Base-by-base conservation (phyloP, 2,888 invertebrate genomes). In the Cheilosia urbana region DNA sequence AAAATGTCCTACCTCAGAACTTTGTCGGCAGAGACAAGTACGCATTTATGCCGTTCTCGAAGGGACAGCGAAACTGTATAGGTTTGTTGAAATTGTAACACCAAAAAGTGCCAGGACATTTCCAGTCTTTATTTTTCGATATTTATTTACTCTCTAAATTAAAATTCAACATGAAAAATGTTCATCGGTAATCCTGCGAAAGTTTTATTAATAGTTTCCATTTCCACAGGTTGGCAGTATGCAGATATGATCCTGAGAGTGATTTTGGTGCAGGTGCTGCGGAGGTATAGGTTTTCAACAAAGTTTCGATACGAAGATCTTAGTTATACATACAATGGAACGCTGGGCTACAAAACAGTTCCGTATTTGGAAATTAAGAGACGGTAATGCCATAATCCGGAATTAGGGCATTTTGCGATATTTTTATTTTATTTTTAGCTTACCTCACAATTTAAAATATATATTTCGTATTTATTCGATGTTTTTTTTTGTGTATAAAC, bases 11-110 rank as follows among this genome's bases (percentile, higher is more conserved):
- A n/a, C 88, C 89, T 0, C 77, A 77, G 24, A 89, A 89, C 40
- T 17, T 88, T 3, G 30, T 21, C 4, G 65, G 47, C 0, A 84
- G 57, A 17, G 89, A 89, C 75, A 77, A 88, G 0, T 87, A 88
- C 42, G 82, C 89, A 0, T 90, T 79, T 68, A 87, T 90, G 34
- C 90, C 90, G 9, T 90, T 90, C 72, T 88, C 89, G 1, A 89
- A 88, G 13, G 90, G 90, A 37, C 30, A 68, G 1, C 81, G 90
- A 1, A 89, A 88, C 65, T 90, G 90, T 24, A 89, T 90, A 53
- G 89, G 89, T 89, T 75, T 40, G 66, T 42, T 30, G 11, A n/a
- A 30, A 7, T 55, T 2, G 30, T 34, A 49, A 21, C 7, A 19
- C 19, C 51, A 42, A 30, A 6, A 13, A 11, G 2, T 34, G 7